Evolutionary conservation across 2,113 vertebrate species (phyloP).

Genomic region (Zapus hudsonius): DNA sequence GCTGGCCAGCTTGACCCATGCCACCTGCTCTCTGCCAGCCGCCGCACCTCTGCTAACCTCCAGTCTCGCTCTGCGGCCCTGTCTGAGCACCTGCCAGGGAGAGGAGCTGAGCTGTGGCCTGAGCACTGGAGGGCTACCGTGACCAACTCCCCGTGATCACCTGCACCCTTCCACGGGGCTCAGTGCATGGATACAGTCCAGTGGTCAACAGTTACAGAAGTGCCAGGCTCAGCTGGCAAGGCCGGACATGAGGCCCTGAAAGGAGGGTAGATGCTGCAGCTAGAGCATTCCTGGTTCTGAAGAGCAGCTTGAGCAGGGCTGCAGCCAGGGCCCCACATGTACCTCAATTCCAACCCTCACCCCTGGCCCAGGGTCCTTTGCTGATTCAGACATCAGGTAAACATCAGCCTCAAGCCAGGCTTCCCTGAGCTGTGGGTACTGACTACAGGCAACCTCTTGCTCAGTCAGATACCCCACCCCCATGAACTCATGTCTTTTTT

Average conservation of each 20-base stretch:
- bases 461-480: neutral
- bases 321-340: neutral
- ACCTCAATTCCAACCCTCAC: too few species aligned
- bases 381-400: neutral
- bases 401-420: neutral
- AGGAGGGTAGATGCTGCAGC: neutral
- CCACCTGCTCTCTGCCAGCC: constrained; percentile 70
- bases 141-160: neutral
- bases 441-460: neutral
- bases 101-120: neutral
- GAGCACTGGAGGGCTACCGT: constrained; percentile 44
- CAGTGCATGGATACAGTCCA: neutral
- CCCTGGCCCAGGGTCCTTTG: neutral
- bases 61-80: constrained; percentile 2
- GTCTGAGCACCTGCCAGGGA: neutral
- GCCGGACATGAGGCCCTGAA: neutral
- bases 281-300: neutral
- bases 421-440: neutral
- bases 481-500: too few species aligned
- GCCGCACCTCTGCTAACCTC: constrained; percentile 59
- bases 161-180: neutral
- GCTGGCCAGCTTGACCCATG: constrained; percentile 63
- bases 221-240: neutral
- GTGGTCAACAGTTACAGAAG: neutral
- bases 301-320: neutral